Percentiles rank a stretch among this genome's conserved stretches.
Conservation (phyloP, 2,888 invertebrate species). For the Leptinotarsa juncta region DNA sequence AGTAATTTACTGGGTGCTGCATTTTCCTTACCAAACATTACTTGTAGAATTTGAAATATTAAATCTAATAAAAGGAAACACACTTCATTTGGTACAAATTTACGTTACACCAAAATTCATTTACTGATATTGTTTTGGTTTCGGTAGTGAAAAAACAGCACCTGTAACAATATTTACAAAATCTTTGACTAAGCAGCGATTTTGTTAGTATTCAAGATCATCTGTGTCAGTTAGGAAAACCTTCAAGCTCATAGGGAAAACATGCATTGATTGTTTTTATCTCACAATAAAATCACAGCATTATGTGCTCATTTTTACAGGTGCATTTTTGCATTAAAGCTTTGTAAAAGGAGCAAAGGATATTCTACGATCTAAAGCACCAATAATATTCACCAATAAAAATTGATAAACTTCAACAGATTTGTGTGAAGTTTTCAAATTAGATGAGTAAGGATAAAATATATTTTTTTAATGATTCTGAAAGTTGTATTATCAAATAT, state of each 20-base stretch:
- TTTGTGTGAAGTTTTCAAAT: background rate
- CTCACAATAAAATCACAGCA: slow-evolving; percentile 54
- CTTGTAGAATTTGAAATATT: background rate
- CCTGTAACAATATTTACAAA: slow-evolving; percentile 1
- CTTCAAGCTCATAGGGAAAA: slow-evolving; percentile 39
- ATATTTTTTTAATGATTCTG: background rate
- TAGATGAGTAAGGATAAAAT: background rate
- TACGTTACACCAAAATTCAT: background rate
- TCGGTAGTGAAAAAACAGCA: slow-evolving; percentile 1
- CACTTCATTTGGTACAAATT: background rate
- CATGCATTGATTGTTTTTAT: slow-evolving; percentile 39
- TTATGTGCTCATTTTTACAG: slow-evolving; percentile 53
- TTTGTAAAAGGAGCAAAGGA: slow-evolving; percentile 31
- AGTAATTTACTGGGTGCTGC: slow-evolving; percentile 8
- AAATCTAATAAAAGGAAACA: background rate
- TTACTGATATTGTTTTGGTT: background rate
- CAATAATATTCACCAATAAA: slow-evolving; percentile 22
- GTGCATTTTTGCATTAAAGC: slow-evolving; percentile 46
- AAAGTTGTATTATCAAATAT: background rate
- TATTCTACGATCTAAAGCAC: slow-evolving; percentile 31
- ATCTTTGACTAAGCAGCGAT: background rate
- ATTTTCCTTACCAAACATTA: background rate
- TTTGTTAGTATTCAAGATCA: slow-evolving; percentile 16
- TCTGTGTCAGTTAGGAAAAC: background rate
- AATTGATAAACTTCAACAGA: slow-evolving; percentile 1